Evolutionary conservation across 2,888 invertebrate species (phyloP), one percentile per base, ranked within the genome.

Genomic region (Choreutis nemorana): DNA sequence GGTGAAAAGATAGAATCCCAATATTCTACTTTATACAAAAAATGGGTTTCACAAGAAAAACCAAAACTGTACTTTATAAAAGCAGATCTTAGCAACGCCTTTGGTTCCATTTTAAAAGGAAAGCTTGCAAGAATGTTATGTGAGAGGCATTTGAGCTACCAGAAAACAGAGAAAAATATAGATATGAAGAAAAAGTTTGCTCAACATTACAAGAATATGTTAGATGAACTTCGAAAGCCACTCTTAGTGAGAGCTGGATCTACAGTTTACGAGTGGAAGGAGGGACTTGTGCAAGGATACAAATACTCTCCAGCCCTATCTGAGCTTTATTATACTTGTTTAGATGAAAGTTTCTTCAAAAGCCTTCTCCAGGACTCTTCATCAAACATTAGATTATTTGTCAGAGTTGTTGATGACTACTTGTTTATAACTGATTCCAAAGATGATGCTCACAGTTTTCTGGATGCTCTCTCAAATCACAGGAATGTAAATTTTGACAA

Each of bases 291-390:
- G 1, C 80, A 80, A 42, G 80, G 79, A 2, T 77, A 78, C 34
- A 71, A 67, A 42, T 78, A 67, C 44, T 80, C 80, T 1, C 79
- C 80, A n/a, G 75, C 72, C 1, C 48, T 79, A 1, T 78, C 77
- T 1, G 80, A 79, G 42, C 44, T 79, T 4, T 80, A 77, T 36
- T 79, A 80, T 37, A 52, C 50, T 20, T 45, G 66, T 44, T 44
- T 75, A 36, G 80, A 80, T 50, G 43, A 61, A 29, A 29, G 49
- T 14, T 66, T 68, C 41, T 67, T 77, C 38, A 31, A 46, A 1
- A 39, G 65, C 3, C 57, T 63, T 34, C 14, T 62, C 1, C 39
- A 45, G 29, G 40, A 34, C 4, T 26, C 41, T 4, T 26, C 41
- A 11, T 39, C 50, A 21, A 34, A 50, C 34, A 35, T 73, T 1